Evolutionary conservation across 2,888 invertebrate genomes (phyloP).

Genomic region (Drosophila histrio): DNA sequence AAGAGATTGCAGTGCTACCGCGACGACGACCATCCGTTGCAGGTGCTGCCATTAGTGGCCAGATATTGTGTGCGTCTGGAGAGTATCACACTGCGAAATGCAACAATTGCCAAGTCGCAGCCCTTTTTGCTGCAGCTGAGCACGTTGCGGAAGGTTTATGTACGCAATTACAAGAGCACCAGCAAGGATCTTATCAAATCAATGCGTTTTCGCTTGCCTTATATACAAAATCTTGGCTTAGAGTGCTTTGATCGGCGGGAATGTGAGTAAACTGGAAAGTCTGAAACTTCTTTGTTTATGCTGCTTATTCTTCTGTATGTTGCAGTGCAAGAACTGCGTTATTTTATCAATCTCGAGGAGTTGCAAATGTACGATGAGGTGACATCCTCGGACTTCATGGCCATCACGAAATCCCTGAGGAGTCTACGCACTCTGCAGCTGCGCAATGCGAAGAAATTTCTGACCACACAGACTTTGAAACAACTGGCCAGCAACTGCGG

Average conservation of each 20-base stretch:
- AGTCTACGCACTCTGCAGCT: slow-evolving; percentile 53
- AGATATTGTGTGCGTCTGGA: slow-evolving; percentile 54
- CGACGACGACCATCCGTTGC: slow-evolving; percentile 64
- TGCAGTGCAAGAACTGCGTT: slow-evolving; percentile 59
- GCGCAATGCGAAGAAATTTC: slow-evolving; percentile 58
- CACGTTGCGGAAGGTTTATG: slow-evolving; percentile 46
- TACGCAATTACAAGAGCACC: slow-evolving; percentile 66
- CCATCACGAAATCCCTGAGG: slow-evolving; percentile 49
- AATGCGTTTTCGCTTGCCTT: slow-evolving; percentile 49
- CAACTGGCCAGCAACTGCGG: slow-evolving; percentile 49
- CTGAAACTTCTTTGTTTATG: background rate
- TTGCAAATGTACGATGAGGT: slow-evolving; percentile 59
- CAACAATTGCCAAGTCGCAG: slow-evolving; percentile 49
- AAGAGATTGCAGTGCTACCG: slow-evolving; percentile 49
- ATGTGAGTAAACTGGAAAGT: slow-evolving; percentile 36
- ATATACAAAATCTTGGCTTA: slow-evolving; percentile 47
- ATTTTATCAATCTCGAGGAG: slow-evolving; percentile 52
- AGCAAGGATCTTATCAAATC: slow-evolving; percentile 54
- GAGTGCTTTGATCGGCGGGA: slow-evolving; percentile 63
- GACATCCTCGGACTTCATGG: slow-evolving; percentile 52
- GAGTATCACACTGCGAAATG: slow-evolving; percentile 56
- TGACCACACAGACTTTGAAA: slow-evolving; percentile 51
- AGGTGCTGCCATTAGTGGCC: slow-evolving; percentile 52
- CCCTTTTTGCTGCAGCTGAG: slow-evolving; percentile 43
- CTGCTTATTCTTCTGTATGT: background rate